A percentile compares a stretch with the other conserved stretches of the same genome.
Evolutionary conservation across 2,888 invertebrate genomes (phyloP).

Genomic region (Elmis aenea): DNA sequence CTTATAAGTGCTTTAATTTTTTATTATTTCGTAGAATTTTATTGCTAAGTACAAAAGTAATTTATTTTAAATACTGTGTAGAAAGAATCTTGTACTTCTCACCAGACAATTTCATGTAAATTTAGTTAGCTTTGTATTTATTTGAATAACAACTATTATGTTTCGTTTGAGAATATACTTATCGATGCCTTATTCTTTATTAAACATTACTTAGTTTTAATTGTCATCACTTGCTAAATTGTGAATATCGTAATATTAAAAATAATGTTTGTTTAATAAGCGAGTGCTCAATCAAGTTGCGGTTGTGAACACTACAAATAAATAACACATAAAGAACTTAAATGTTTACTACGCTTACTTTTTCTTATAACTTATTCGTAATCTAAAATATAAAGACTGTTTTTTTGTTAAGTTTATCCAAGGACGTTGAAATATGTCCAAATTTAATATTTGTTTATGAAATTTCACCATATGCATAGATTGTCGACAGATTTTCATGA

Average conservation of each 20-base stretch:
- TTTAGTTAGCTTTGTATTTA: background rate
- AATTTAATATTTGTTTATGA: no score
- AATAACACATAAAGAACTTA: constrained; percentile 10
- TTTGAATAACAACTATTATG: no score
- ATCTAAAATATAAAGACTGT: constrained; percentile 33
- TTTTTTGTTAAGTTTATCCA: constrained; percentile 33
- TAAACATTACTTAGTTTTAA: no score
- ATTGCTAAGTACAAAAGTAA: no score
- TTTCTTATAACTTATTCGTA: constrained; percentile 8
- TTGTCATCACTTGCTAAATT: no score
- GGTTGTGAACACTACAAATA: constrained; percentile 42
- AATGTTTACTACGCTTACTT: constrained; percentile 20
- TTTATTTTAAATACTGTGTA: no score
- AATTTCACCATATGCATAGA: no score
- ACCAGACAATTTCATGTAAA: background rate
- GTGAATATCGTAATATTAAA: constrained; percentile 19
- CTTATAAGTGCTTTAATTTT: background rate
- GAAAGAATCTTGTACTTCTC: background rate
- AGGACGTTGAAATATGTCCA: no score
- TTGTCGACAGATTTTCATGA: no score
- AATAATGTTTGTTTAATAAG: constrained; percentile 8
- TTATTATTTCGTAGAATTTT: background rate
- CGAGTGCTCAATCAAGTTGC: constrained; percentile 37
- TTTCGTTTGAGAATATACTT: no score
- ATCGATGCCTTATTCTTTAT: no score